A percentile compares a stretch with the other conserved stretches of the same genome.
Evolutionary conservation across 1,140 invertebrate species (phyloP).

Genomic region (Paramacrobiotus metropolitanus): DNA sequence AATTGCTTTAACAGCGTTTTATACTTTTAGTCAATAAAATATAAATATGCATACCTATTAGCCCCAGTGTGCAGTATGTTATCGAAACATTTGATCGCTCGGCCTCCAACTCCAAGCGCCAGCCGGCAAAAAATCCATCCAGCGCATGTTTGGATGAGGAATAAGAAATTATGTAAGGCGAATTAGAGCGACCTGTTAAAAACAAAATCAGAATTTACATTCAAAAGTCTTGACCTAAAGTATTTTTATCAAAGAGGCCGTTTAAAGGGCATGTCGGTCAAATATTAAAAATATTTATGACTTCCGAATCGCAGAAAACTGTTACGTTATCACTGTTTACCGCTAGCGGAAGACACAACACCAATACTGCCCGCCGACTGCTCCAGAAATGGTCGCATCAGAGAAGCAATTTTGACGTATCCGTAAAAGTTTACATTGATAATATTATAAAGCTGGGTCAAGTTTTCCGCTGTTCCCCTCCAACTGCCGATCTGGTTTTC

Average conservation of each 20-base stretch:
- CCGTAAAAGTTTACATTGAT: background rate
- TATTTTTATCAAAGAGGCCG: too few relatives aligned
- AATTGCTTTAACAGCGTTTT: too few relatives aligned
- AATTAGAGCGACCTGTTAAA: background rate
- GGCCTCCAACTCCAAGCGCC: background rate
- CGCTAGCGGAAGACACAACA: background rate
- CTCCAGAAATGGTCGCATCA: background rate
- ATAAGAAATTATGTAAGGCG: background rate
- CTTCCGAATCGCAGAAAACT: background rate
- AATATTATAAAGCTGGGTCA: background rate
- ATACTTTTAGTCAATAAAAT: too few relatives aligned
- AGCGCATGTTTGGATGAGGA: conserved; percentile 6
- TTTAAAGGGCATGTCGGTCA: too few relatives aligned
- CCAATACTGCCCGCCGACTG: background rate
- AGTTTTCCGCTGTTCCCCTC: background rate
- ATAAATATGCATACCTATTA: conserved; percentile 1
- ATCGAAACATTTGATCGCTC: background rate
- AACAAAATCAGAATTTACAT: too few relatives aligned
- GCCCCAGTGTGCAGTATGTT: background rate
- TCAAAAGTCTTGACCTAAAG: too few relatives aligned
- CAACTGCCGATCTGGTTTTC: background rate
- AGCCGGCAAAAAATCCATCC: conserved; percentile 7
- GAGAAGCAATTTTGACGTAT: background rate
- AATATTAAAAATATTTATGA: too few relatives aligned
- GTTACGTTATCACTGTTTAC: background rate